Evolutionary conservation across 1,140 invertebrate genomes (phyloP).

Genomic region (Drosophila tropicalis): DNA sequence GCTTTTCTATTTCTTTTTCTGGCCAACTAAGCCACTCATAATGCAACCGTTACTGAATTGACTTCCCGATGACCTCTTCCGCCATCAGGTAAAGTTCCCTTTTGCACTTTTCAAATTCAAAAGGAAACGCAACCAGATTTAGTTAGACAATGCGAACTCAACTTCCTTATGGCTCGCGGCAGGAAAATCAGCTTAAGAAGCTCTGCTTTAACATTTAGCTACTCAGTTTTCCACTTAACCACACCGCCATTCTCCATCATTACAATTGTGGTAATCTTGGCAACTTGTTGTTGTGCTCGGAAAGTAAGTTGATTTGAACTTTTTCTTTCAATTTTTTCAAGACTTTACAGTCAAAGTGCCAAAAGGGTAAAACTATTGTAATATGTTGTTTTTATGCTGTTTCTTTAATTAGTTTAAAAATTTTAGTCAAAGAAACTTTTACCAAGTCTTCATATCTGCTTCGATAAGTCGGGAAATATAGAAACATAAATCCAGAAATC

Average conservation of each 20-base stretch:
- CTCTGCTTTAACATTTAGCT: constrained; percentile 30
- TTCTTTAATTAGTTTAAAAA: no score
- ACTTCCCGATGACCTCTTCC: constrained; percentile 49
- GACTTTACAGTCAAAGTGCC: no score
- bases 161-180: constrained; percentile 19
- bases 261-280: neutral
- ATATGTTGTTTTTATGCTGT: no score
- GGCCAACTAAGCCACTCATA: constrained; percentile 56
- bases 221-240: neutral
- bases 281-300: no score
- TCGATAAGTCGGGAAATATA: no score
- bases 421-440: no score
- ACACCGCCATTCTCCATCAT: neutral
- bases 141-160: constrained; percentile 39
- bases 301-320: no score
- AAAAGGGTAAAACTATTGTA: no score
- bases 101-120: constrained; percentile 8
- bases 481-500: no score
- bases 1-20: constrained; percentile 35
- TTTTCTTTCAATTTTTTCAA: no score
- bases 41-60: constrained; percentile 51
- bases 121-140: constrained; percentile 32
- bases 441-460: no score
- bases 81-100: constrained; percentile 3
- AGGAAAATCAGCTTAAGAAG: constrained; percentile 61